Conservation (phyloP, 2,797 vertebrate genomes). For the Mastacembelus armatus region DNA sequence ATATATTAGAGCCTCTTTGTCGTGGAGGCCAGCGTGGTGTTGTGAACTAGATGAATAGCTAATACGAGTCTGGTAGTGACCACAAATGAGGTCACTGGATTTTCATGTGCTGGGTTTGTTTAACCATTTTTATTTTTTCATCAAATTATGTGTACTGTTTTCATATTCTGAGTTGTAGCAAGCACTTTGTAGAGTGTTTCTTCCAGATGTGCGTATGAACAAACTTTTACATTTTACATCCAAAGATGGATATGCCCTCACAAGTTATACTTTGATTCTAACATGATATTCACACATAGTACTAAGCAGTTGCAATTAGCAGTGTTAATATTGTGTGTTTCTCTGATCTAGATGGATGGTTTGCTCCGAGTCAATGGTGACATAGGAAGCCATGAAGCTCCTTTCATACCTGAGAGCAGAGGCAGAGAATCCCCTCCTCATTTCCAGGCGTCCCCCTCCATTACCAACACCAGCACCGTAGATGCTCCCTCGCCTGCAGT, state of each 20-base stretch:
- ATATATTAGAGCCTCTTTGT: conserved; percentile 70
- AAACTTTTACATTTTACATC: too few relatives aligned
- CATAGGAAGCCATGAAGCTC: conserved; percentile 54
- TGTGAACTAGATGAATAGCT: conserved; percentile 48
- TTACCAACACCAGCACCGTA: conserved; percentile 8
- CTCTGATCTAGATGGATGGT: conserved; percentile 82
- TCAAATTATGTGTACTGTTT: neutral
- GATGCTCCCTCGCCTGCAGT: conserved; percentile 27
- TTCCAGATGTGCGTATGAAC: too few relatives aligned
- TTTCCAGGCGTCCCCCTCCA: conserved; percentile 71
- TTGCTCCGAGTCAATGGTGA: conserved; percentile 89
- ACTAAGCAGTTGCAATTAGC: neutral
- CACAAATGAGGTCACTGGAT: conserved; percentile 27
- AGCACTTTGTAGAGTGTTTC: neutral
- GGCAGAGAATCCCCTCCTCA: conserved; percentile 62
- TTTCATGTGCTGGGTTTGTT: conserved; percentile 14
- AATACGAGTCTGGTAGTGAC: conserved; percentile 46
- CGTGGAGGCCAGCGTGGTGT: conserved; percentile 34
- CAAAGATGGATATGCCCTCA: too few relatives aligned
- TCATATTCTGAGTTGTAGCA: too few relatives aligned
- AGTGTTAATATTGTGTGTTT: neutral
- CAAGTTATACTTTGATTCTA: too few relatives aligned
- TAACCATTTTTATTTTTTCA: neutral
- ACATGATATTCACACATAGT: neutral
- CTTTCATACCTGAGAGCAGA: conserved; percentile 52